Percentiles rank a stretch among this genome's conserved stretches.
These are phyloP conservation scores for Otocyon megalotis DNA, from an alignment of 2,113 vertebrate species.

Conservation along the genomic window DNA sequence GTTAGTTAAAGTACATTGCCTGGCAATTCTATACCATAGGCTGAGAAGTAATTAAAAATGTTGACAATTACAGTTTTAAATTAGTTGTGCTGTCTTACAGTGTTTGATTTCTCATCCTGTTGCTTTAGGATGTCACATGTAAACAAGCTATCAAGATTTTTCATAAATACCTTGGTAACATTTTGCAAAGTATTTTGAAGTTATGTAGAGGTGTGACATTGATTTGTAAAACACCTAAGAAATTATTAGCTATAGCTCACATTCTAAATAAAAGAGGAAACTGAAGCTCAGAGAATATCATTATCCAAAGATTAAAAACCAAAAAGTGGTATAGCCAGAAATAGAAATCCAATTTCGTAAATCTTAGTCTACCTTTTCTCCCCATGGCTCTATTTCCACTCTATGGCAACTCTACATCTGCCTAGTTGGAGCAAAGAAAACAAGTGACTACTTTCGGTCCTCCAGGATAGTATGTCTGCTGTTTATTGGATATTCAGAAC, in stretches of 20 bases:
- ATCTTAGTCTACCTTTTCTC: not conserved
- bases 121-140: not conserved
- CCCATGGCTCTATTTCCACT: not conserved
- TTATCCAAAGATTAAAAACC: not conserved
- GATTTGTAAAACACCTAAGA: not conserved
- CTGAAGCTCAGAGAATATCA: not conserved
- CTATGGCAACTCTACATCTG: not conserved
- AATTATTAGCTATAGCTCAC: not conserved
- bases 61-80: conserved; percentile 42
- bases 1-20: not conserved
- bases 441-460: not conserved
- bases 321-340: not conserved
- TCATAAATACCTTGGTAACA: not conserved
- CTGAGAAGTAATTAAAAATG: conserved; percentile 42
- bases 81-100: not conserved
- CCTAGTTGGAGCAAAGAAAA: not conserved
- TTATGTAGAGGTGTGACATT: not conserved
- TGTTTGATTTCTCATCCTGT: conserved; percentile 26
- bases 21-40: conserved; percentile 17
- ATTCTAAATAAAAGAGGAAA: not conserved
- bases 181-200: conserved; percentile 50
- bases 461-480: not conserved
- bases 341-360: not conserved
- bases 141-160: not conserved
- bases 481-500: not conserved